Percentiles rank a stretch among this genome's conserved stretches.
Conservation (phyloP, 2,797 vertebrate species). For the Salarias fasciatus region DNA sequence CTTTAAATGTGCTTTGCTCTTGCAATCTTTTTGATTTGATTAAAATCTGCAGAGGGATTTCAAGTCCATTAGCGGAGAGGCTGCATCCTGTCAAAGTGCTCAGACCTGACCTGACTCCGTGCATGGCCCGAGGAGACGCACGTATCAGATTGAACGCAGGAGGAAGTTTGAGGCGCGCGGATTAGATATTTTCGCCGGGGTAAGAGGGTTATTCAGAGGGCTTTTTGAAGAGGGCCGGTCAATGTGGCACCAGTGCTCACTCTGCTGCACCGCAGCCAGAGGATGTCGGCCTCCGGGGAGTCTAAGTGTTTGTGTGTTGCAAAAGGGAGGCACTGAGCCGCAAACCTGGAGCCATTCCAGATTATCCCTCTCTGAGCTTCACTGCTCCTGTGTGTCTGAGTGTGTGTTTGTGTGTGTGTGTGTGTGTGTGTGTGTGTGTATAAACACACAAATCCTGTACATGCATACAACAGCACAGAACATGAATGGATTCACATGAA, state of each 20-base stretch:
- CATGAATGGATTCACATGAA: constrained; percentile 27
- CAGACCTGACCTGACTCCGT: constrained; percentile 17
- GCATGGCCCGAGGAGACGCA: constrained; percentile 17
- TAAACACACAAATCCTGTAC: constrained; percentile 10
- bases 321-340: constrained; percentile 49
- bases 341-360: constrained; percentile 57
- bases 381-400: constrained; percentile 28
- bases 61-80: constrained; percentile 22
- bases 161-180: constrained; percentile 34
- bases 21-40: background rate
- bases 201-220: constrained; percentile 55
- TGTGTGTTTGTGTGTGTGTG: constrained; percentile 7
- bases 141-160: constrained; percentile 30
- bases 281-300: constrained; percentile 46
- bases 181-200: constrained; percentile 55
- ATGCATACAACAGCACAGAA: constrained; percentile 4
- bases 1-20: constrained; percentile 8
- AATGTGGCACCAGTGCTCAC: constrained; percentile 64
- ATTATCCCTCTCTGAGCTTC: constrained; percentile 57
- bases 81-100: constrained; percentile 13
- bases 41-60: background rate
- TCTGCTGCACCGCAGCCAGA: constrained; percentile 52
- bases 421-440: background rate
- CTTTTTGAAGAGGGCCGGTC: constrained; percentile 61
- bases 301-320: constrained; percentile 23